These are phyloP conservation scores for Drosophila tristis DNA, from an alignment of 1,140 invertebrate genomes.

Conservation along the genomic window DNA sequence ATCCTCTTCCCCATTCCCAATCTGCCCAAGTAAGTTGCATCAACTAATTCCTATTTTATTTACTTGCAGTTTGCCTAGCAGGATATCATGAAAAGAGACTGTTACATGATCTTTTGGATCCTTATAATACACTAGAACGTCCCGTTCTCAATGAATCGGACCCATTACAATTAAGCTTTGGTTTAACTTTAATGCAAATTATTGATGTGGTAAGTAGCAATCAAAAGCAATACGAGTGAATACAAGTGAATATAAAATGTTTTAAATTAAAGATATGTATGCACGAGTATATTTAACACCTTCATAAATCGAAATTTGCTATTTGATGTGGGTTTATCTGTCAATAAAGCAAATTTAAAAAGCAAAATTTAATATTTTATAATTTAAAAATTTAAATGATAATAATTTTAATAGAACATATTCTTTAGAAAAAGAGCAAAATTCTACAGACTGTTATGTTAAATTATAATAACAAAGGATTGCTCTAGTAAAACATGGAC, in stretches of 20 bases:
- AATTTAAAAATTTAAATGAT: too few relatives aligned
- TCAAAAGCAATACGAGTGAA: background rate
- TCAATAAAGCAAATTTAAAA: too few relatives aligned
- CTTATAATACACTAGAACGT: constrained; percentile 98
- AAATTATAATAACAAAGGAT: too few relatives aligned
- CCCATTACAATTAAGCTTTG: constrained; percentile 97
- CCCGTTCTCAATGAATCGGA: constrained; percentile 98
- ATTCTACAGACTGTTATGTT: too few relatives aligned
- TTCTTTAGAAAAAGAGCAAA: too few relatives aligned
- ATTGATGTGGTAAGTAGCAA: constrained; percentile 97
- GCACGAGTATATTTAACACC: too few relatives aligned
- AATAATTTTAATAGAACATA: too few relatives aligned
- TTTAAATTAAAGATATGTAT: background rate
- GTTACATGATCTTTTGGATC: constrained; percentile 95
- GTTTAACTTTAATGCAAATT: constrained; percentile 99
- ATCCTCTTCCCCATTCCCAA: background rate
- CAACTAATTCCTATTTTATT: constrained; percentile 51
- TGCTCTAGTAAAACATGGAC: too few relatives aligned
- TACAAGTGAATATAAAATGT: background rate
- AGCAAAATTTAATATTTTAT: too few relatives aligned
- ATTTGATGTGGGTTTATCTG: too few relatives aligned
- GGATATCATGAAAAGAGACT: constrained; percentile 97
- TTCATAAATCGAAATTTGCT: too few relatives aligned
- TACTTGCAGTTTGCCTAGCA: constrained; percentile 89
- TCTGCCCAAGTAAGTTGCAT: constrained; percentile 5